Base-by-base conservation (phyloP, 2,113 vertebrate genomes). In the Eptesicus fuscus region DNA sequence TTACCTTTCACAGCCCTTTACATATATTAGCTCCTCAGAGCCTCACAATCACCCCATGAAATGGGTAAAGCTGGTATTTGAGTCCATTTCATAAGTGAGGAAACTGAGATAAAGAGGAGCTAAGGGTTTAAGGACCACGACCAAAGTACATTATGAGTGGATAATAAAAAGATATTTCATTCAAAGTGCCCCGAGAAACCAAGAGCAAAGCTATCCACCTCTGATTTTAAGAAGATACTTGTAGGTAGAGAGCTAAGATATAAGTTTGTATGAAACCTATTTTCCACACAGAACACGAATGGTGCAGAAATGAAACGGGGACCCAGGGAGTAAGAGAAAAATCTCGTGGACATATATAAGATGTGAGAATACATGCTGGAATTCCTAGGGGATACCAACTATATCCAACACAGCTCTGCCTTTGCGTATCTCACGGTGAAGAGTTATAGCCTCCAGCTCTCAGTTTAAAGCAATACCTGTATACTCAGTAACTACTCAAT, bases 401-500 rank as follows among this genome's bases (percentile, higher is more conserved):
- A 30, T 35, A 87, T 25, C 30, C 16, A 63, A 78, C 67, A 87
- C 12, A 82, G 40, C 63, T 78, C 83, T 59, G 30, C 32, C 42
- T 83, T 53, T 32, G 76, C 28, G 9, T 71, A 40, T 74, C 51
- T 69, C 35, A 2, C 30, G 65, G 44, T 82, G 70, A 93, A 92
- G 30, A 87, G 67, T 76, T 51, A 51, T 4, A 80, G 61, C 80
- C 53, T 92, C 47, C 56, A 90, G 90, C 32, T 93, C 90, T 69
- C 51, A 16, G 42, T 94, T 88, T 86, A 91, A 83, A 93, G 32
- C 35, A 79, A 9, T 22, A 30, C 16, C 61, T 92, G 44, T 61
- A 79, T 13, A 82, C 63, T 87, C 59, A 93, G n/a, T 82, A 93
- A 95, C 70, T 47, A 73, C 65, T 88, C 88, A 74, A 61, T 76